Percentiles rank a stretch among this genome's conserved stretches.
Evolutionary conservation across 92 coral and sea anemone species (phyloP).

Genomic region (Phenganax subtilis): DNA sequence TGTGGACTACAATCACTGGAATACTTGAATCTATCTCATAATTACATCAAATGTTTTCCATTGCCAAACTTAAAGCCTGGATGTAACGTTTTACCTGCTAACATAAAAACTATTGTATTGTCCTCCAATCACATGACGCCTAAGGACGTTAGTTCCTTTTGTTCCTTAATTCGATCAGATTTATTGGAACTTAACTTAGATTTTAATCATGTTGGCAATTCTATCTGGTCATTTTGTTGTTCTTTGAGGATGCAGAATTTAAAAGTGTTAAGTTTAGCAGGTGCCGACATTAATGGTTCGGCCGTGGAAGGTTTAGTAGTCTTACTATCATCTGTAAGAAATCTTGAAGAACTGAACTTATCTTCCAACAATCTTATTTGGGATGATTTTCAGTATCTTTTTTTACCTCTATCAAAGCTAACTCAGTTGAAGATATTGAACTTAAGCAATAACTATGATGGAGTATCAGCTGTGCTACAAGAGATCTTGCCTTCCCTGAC

Average conservation of each 20-base stretch:
- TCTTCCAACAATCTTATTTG: slow-evolving; percentile 8
- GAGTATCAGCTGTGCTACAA: background rate
- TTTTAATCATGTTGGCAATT: background rate
- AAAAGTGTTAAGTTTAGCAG: slow-evolving; percentile 5
- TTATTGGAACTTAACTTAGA: too few relatives aligned
- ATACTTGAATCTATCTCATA: too few relatives aligned
- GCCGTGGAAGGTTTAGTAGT: background rate
- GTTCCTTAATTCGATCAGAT: too few relatives aligned
- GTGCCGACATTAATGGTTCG: background rate
- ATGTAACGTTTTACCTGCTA: too few relatives aligned
- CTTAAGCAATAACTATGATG: slow-evolving; percentile 9
- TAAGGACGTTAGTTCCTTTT: too few relatives aligned
- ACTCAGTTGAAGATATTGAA: slow-evolving; percentile 1
- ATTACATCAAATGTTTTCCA: too few relatives aligned
- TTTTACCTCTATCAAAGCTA: background rate
- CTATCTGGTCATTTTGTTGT: background rate
- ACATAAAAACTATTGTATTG: too few relatives aligned
- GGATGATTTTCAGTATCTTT: background rate
- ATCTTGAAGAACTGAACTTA: slow-evolving; percentile 17
- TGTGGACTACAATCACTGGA: too few relatives aligned
- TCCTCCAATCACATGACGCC: too few relatives aligned
- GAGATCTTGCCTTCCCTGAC: background rate
- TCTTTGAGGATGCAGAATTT: background rate
- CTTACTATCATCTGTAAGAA: background rate
- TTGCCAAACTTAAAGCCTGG: too few relatives aligned